Evolutionary conservation across 2,888 invertebrate species (phyloP).

Genomic region (Furcula furcula): DNA sequence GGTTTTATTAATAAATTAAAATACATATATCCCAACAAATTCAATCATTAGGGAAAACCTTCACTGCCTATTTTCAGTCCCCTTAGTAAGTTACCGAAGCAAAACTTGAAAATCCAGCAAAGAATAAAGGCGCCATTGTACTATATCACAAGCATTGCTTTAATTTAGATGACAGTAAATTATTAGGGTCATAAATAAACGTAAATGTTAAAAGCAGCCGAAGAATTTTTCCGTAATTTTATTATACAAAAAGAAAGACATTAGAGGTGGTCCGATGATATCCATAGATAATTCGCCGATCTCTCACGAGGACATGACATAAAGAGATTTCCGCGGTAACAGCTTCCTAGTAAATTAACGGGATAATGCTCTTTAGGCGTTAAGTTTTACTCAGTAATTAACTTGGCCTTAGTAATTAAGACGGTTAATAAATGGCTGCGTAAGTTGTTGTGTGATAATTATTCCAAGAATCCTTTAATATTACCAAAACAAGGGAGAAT

Average conservation of each 20-base stretch:
- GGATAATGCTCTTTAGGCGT: constrained; percentile 69
- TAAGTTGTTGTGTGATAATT: constrained; percentile 75
- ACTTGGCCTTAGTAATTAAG: constrained; percentile 78
- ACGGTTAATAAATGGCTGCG: constrained; percentile 78
- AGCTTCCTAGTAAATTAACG: constrained; percentile 66
- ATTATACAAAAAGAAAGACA: constrained; percentile 63
- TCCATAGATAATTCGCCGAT: constrained; percentile 51
- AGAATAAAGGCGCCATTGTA: constrained; percentile 54
- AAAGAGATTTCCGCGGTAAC: constrained; percentile 61
- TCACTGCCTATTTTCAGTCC: constrained; percentile 7
- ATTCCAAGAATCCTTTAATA: constrained; percentile 76
- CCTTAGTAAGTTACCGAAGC: constrained; percentile 22
- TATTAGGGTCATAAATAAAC: constrained; percentile 72
- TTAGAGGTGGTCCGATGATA: constrained; percentile 56
- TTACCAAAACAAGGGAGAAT: constrained; percentile 67
- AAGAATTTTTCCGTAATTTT: constrained; percentile 72
- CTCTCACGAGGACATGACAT: constrained; percentile 55
- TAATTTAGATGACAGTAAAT: constrained; percentile 65
- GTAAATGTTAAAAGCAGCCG: constrained; percentile 68
- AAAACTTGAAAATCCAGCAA: constrained; percentile 43
- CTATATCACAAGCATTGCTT: constrained; percentile 56
- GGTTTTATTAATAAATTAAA: no score
- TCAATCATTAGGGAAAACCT: no score
- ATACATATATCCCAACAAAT: no score
- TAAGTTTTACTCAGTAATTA: constrained; percentile 76